A percentile compares a stretch with the other conserved stretches of the same genome.
phyloP scores from a whole-genome alignment of 2,113 vertebrate species.

The Bos javanicus region DNA sequence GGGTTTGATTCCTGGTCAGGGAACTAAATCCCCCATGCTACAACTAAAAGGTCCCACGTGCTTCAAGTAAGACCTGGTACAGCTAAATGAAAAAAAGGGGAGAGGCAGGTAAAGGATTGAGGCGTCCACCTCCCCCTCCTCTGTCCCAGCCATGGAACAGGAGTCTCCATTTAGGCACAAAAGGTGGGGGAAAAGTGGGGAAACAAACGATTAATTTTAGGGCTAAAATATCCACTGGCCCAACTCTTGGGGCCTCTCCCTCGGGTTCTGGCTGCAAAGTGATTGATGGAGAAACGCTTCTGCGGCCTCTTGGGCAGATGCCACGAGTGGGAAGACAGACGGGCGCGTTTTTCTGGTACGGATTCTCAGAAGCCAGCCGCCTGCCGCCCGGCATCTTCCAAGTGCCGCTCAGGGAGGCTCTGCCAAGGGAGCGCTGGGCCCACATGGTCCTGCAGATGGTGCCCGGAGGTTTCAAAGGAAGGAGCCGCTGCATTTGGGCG shows the following conservation, averaged over 20 bases:
- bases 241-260: neutral
- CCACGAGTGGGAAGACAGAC: constrained; percentile 48
- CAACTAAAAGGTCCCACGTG: neutral
- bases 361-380: constrained; percentile 16
- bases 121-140: neutral
- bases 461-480: neutral
- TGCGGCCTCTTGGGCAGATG: neutral
- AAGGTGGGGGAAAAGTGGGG: neutral
- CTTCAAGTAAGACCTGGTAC: neutral
- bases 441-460: constrained; percentile 47
- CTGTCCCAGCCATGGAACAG: constrained; percentile 60
- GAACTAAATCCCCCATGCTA: neutral
- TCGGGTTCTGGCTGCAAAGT: neutral
- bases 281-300: neutral
- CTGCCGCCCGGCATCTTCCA: neutral
- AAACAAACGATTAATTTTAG: neutral
- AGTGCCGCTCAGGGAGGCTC: neutral
- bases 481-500: accelerated
- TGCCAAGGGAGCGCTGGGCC: constrained; percentile 17
- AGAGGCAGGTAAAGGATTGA: accelerated
- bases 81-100: neutral
- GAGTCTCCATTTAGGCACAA: constrained; percentile 66
- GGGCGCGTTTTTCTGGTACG: neutral
- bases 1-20: neutral
- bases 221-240: constrained; percentile 64